These are phyloP conservation scores for Diceros bicornis DNA, from an alignment of 2,797 vertebrate genomes.

Conservation along the genomic window DNA sequence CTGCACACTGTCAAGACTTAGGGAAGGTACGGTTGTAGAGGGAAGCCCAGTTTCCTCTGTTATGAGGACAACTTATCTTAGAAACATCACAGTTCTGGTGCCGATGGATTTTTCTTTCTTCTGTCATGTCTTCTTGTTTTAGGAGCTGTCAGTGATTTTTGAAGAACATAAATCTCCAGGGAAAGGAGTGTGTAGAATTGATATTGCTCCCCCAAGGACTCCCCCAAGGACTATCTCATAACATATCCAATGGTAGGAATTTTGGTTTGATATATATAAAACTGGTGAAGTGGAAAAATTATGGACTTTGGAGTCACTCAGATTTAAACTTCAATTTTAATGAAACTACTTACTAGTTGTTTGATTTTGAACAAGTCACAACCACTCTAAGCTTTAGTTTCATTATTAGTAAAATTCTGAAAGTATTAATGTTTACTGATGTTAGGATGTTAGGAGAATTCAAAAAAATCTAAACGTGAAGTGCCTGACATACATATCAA, in stretches of 20 bases:
- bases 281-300: not conserved
- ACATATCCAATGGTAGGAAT: not conserved
- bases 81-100: not conserved
- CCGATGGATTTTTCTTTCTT: not conserved
- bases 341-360: not conserved
- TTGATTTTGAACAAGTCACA: not conserved
- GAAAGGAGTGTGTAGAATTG: not conserved
- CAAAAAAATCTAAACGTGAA: not conserved
- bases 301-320: not conserved
- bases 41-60: not conserved
- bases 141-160: not conserved
- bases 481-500: not conserved
- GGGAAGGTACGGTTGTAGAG: not conserved
- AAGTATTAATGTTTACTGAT: not conserved
- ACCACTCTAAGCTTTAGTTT: not conserved
- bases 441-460: not conserved
- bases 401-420: not conserved
- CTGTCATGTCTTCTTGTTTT: not conserved
- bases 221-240: not conserved
- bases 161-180: not conserved
- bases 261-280: not conserved
- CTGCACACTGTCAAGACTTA: not conserved
- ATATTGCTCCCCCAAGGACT: not conserved
- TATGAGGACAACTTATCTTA: not conserved
- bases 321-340: constrained; percentile 22